Percentiles rank a stretch among this genome's conserved stretches.
These are phyloP conservation scores for Hypsibius dujardini DNA, from an alignment of 1,140 invertebrate genomes.

Conservation along the genomic window DNA sequence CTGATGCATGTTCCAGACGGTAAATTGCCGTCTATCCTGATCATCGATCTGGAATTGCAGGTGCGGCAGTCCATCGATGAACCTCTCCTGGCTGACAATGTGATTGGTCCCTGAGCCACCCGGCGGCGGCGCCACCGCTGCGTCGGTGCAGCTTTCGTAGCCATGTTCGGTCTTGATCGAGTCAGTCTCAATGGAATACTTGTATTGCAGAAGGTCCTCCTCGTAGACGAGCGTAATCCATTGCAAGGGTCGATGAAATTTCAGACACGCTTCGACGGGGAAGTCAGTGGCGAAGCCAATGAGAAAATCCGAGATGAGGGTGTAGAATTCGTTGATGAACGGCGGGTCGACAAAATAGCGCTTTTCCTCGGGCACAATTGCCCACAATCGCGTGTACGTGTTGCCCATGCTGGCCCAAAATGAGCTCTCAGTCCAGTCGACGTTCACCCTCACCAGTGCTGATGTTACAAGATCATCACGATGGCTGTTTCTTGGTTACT, in stretches of 20 bases:
- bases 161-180: not conserved
- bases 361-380: conserved; percentile 10
- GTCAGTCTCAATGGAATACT: not conserved
- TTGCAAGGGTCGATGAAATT: not conserved
- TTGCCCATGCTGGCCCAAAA: not conserved
- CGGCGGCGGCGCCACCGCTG: not conserved
- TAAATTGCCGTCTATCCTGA: not conserved
- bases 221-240: conserved; percentile 14
- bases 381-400: conserved; percentile 11
- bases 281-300: conserved; percentile 4
- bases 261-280: not conserved
- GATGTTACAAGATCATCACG: too few relatives aligned
- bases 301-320: not conserved
- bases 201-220: not conserved
- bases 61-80: not conserved
- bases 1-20: conserved; percentile 4
- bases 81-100: not conserved
- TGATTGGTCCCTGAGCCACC: too few relatives aligned
- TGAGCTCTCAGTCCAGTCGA: too few relatives aligned
- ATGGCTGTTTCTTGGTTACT: too few relatives aligned
- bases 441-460: too few relatives aligned
- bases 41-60: not conserved
- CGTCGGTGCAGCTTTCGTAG: not conserved
- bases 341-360: conserved; percentile 16
- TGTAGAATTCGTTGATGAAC: conserved; percentile 15